Evolutionary conservation across 2,888 invertebrate species (phyloP).

Genomic region (Plutella xylostella): DNA sequence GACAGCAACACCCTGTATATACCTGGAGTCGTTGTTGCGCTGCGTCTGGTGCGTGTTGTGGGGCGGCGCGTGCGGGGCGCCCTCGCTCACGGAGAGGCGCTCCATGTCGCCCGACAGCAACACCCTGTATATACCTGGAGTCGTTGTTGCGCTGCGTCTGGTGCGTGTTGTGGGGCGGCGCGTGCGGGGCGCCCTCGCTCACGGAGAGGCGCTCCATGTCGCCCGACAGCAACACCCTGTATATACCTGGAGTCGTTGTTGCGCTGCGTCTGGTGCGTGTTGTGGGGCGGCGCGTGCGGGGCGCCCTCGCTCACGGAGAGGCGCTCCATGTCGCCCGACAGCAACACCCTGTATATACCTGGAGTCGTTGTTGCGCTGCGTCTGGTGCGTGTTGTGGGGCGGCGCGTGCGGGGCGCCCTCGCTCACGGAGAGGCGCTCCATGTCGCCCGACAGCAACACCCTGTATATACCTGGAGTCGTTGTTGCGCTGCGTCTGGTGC

Average conservation of each 20-base stretch:
- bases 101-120: slow-evolving; percentile 39
- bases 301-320: slow-evolving; percentile 35
- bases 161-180: slow-evolving; percentile 43
- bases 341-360: too few relatives aligned
- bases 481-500: slow-evolving; percentile 6
- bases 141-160: too few relatives aligned
- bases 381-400: slow-evolving; percentile 33
- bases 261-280: slow-evolving; percentile 22
- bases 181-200: slow-evolving; percentile 34
- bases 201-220: slow-evolving; percentile 50
- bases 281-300: slow-evolving; percentile 47
- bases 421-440: slow-evolving; percentile 44
- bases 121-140: too few relatives aligned
- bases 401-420: slow-evolving; percentile 42
- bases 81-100: slow-evolving; percentile 39
- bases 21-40: too few relatives aligned
- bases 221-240: slow-evolving; percentile 19
- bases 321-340: slow-evolving; percentile 42
- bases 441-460: slow-evolving; percentile 29
- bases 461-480: too few relatives aligned
- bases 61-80: slow-evolving; percentile 41
- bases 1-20: too few relatives aligned
- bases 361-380: too few relatives aligned
- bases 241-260: too few relatives aligned
- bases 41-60: slow-evolving; percentile 27